A percentile compares a stretch with the other conserved stretches of the same genome.
Conservation (phyloP, 2,888 invertebrate species). For the Tenodera sinensis region DNA sequence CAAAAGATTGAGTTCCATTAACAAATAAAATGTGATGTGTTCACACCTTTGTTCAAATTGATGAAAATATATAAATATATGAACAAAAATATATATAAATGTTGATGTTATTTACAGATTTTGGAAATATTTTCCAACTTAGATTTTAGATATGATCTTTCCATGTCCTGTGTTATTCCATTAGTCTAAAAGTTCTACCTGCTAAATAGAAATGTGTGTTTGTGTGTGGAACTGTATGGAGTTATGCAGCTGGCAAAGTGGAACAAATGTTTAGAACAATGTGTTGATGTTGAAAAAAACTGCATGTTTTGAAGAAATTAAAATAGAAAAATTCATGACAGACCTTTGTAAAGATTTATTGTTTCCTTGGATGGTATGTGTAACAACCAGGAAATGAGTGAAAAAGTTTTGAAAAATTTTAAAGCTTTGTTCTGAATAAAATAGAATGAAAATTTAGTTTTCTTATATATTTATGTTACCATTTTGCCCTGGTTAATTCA, state of each 20-base stretch:
- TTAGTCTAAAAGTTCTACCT: background rate
- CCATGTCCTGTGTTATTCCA: slow-evolving; percentile 11
- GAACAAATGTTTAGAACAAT: background rate
- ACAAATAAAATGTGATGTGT: slow-evolving; percentile 14
- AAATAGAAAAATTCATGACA: background rate
- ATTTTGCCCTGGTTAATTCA: background rate
- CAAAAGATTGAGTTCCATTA: background rate
- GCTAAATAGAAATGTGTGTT: background rate
- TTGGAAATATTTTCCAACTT: background rate
- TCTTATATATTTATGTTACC: background rate
- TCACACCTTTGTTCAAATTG: slow-evolving; percentile 7
- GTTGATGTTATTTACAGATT: slow-evolving; percentile 15
- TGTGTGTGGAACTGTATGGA: background rate
- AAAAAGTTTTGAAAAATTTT: background rate
- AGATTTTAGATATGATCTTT: slow-evolving; percentile 7
- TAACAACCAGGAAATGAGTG: background rate
- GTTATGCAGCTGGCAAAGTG: background rate
- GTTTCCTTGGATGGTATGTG: background rate
- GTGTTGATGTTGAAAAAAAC: background rate
- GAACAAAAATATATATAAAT: slow-evolving; percentile 7
- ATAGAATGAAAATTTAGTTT: background rate
- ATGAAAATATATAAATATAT: background rate
- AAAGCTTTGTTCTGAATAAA: background rate
- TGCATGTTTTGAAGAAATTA: background rate
- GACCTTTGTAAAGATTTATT: background rate